Evolutionary conservation across 2,113 vertebrate genomes (phyloP).

Genomic region (Poeciliopsis turrubarensis): DNA sequence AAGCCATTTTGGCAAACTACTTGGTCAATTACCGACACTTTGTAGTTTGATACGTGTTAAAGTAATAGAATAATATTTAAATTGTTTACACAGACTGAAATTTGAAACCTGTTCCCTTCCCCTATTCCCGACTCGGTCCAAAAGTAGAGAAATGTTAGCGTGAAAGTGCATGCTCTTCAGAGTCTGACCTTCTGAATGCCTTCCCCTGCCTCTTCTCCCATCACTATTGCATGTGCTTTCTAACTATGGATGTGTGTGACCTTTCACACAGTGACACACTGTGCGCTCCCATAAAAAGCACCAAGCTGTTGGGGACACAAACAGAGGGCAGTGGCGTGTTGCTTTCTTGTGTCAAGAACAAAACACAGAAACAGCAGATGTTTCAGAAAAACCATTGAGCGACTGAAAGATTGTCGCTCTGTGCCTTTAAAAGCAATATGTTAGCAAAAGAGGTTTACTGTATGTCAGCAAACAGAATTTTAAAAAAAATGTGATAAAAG

Average conservation of each 20-base stretch:
- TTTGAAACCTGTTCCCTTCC: neutral
- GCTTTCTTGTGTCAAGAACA: neutral
- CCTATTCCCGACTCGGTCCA: neutral
- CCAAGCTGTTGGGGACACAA: slow-evolving; percentile 18
- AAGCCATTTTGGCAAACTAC: neutral
- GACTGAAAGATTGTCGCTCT: no score
- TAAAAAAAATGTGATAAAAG: neutral
- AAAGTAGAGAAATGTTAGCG: no score
- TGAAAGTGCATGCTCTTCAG: neutral
- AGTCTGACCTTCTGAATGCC: slow-evolving; percentile 24
- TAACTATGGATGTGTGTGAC: slow-evolving; percentile 33
- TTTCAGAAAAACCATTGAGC: neutral
- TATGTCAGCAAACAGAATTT: neutral
- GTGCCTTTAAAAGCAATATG: neutral
- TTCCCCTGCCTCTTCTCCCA: neutral
- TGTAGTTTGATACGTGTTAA: no score
- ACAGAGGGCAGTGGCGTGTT: neutral
- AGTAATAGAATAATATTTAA: no score
- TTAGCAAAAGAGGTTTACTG: neutral
- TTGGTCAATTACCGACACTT: neutral
- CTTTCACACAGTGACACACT: slow-evolving; percentile 68
- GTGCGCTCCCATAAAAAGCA: slow-evolving; percentile 37
- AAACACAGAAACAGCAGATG: neutral
- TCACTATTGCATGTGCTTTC: slow-evolving; percentile 5
- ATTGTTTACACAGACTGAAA: no score